These are phyloP conservation scores for Blastobasis adustella DNA, from an alignment of 2,888 invertebrate species.

Conservation along the genomic window DNA sequence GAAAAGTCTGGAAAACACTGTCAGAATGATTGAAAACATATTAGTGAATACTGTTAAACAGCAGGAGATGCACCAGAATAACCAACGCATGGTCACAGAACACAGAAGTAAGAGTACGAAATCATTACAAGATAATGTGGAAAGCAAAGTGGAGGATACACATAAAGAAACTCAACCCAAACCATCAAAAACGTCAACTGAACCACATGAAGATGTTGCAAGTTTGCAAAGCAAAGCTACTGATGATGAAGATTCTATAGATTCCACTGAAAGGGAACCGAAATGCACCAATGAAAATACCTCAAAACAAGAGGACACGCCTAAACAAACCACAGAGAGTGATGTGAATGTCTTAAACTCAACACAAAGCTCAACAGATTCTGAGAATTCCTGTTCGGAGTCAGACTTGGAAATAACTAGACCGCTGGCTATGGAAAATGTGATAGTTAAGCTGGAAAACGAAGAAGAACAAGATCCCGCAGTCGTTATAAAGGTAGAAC, in stretches of 20 bases:
- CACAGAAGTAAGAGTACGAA: not conserved
- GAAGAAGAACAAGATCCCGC: conserved; percentile 8
- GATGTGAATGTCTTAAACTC: too few species aligned
- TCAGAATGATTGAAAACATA: conserved; percentile 52
- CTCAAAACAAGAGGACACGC: not conserved
- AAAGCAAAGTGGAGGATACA: not conserved
- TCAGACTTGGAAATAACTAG: too few species aligned
- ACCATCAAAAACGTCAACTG: not conserved
- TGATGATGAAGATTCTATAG: not conserved
- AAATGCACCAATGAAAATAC: not conserved
- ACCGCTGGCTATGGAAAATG: not conserved
- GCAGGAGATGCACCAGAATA: not conserved
- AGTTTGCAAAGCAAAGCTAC: not conserved
- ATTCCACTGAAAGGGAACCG: too few species aligned
- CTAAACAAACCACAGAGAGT: not conserved
- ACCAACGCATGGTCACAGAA: not conserved
- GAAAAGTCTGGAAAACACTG: conserved; percentile 52
- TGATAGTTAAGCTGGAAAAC: conserved; percentile 8
- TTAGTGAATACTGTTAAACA: conserved; percentile 26
- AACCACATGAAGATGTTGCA: not conserved
- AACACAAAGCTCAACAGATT: too few species aligned
- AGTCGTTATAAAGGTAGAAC: conserved; percentile 34
- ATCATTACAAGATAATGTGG: not conserved
- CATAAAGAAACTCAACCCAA: not conserved
- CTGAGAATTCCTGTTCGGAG: too few species aligned